Percentiles rank a stretch among this genome's conserved stretches.
phyloP scores from a whole-genome alignment of 2,888 invertebrate species.

The Rotaria magnacalcarata region DNA sequence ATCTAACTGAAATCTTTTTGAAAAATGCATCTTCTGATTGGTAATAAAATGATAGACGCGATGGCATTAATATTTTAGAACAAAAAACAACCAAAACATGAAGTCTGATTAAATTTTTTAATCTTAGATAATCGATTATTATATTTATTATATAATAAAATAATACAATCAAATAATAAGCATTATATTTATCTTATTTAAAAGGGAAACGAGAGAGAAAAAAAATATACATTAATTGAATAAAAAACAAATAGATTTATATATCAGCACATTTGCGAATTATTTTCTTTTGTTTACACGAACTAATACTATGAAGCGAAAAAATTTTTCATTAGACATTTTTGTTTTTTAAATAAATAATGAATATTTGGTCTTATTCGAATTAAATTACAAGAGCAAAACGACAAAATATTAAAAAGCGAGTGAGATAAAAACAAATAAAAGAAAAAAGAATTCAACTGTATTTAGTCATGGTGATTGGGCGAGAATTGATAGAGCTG shows the following conservation, averaged over 20 bases:
- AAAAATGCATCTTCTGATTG: too few species aligned
- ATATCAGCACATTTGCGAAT: background rate
- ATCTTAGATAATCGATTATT: too few species aligned
- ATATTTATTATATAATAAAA: background rate
- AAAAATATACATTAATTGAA: constrained; percentile 17
- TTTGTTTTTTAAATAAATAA: background rate
- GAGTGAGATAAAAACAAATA: background rate
- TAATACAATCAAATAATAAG: constrained; percentile 18
- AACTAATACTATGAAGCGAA: background rate
- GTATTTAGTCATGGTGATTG: background rate
- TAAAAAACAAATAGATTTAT: background rate
- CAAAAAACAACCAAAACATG: too few species aligned
- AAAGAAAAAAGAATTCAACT: background rate
- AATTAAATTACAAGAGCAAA: background rate
- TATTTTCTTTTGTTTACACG: background rate
- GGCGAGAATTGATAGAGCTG: constrained; percentile 16
- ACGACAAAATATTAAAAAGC: too few species aligned
- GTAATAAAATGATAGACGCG: too few species aligned
- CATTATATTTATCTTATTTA: background rate
- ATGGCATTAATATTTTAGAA: too few species aligned
- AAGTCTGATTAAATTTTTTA: too few species aligned
- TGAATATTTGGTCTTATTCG: too few species aligned
- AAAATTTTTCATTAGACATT: background rate
- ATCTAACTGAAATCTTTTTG: too few species aligned
- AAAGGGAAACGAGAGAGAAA: background rate